These are phyloP conservation scores for Microctonus hyperodae DNA, from an alignment of 2,888 invertebrate species.

Conservation along the genomic window DNA sequence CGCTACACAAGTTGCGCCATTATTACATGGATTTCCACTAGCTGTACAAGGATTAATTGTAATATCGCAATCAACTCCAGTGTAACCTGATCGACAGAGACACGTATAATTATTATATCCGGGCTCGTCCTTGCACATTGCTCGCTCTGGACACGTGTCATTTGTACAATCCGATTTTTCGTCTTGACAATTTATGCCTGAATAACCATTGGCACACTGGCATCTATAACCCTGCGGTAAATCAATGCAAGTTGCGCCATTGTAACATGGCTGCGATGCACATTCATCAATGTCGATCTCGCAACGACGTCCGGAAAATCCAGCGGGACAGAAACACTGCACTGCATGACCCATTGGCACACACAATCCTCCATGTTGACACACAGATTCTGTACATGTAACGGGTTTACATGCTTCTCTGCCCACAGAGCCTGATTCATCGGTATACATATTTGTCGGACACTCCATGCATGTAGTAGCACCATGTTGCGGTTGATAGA, in stretches of 20 bases:
- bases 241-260: conserved; percentile 91
- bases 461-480: conserved; percentile 90
- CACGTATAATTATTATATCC: conserved; percentile 90
- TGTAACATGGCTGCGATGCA: conserved; percentile 91
- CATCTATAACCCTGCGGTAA: conserved; percentile 92
- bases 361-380: conserved; percentile 91
- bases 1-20: conserved; percentile 88
- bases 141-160: conserved; percentile 92
- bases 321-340: conserved; percentile 93
- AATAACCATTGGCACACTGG: conserved; percentile 85
- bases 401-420: conserved; percentile 88
- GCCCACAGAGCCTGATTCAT: conserved; percentile 78
- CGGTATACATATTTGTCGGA: conserved; percentile 88
- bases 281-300: conserved; percentile 97
- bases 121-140: conserved; percentile 96
- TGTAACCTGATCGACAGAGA: conserved; percentile 92
- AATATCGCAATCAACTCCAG: conserved; percentile 89
- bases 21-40: conserved; percentile 89
- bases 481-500: conserved; percentile 87
- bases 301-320: conserved; percentile 91
- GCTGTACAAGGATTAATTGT: conserved; percentile 91
- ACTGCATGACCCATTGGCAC: conserved; percentile 88
- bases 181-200: conserved; percentile 94
- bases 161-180: conserved; percentile 88
- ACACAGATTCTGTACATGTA: conserved; percentile 85